These are phyloP conservation scores for Pandemis heparana DNA, from an alignment of 2,888 invertebrate genomes.

Conservation along the genomic window DNA sequence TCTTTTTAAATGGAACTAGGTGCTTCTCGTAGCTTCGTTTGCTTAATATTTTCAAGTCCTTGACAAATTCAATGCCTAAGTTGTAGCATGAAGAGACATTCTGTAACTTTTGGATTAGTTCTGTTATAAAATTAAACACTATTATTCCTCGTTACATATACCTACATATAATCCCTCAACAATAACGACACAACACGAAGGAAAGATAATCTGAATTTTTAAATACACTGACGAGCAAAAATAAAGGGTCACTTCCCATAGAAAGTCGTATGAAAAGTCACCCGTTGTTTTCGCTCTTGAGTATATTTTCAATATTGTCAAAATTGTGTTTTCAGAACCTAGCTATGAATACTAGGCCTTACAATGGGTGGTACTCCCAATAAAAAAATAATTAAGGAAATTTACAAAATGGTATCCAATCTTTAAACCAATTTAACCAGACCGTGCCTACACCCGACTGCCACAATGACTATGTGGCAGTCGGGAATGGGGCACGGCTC, in stretches of 20 bases:
- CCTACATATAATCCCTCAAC: not conserved
- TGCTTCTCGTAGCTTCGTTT: slow-evolving; percentile 2
- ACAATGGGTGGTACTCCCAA: not conserved
- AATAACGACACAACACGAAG: not conserved
- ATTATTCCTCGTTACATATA: too few species aligned
- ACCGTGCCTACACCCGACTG: slow-evolving; percentile 38
- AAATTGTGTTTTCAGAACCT: not conserved
- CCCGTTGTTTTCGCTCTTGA: too few species aligned
- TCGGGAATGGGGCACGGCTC: slow-evolving; percentile 51
- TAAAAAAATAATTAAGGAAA: not conserved
- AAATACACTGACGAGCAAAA: too few species aligned
- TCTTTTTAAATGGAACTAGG: slow-evolving; percentile 8
- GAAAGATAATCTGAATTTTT: not conserved
- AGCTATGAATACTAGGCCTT: not conserved
- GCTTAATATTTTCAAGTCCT: not conserved
- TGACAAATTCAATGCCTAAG: not conserved
- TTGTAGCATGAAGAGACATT: not conserved
- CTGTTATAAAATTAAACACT: too few species aligned
- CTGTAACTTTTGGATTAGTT: not conserved
- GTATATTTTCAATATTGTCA: not conserved
- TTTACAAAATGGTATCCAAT: slow-evolving; percentile 1
- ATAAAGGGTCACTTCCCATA: too few species aligned
- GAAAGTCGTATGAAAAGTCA: too few species aligned
- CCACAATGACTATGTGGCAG: slow-evolving; percentile 51
- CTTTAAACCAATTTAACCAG: slow-evolving; percentile 15